These are phyloP conservation scores for Rhagium mordax DNA, from an alignment of 2,888 invertebrate species.

Conservation along the genomic window DNA sequence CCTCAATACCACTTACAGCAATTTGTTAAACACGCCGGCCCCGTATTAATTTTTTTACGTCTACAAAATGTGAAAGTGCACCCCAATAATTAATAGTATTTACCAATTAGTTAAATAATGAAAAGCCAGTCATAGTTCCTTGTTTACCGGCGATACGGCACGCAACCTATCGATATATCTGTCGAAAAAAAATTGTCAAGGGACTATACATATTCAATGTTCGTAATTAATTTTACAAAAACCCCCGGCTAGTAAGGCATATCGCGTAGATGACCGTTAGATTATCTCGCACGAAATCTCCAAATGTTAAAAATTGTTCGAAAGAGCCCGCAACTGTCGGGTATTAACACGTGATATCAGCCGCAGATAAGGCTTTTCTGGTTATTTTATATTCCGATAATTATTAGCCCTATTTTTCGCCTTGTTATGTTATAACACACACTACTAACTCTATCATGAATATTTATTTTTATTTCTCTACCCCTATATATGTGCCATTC, in stretches of 20 bases:
- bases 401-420: constrained; percentile 59
- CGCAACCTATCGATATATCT: constrained; percentile 43
- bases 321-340: constrained; percentile 60
- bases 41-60: background rate
- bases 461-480: constrained; percentile 40
- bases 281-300: constrained; percentile 64
- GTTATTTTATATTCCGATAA: constrained; percentile 61
- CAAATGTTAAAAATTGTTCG: constrained; percentile 64
- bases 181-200: constrained; percentile 51
- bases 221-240: constrained; percentile 59
- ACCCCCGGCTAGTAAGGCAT: constrained; percentile 50
- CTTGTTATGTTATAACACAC: constrained; percentile 47
- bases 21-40: background rate
- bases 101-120: constrained; percentile 41
- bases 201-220: constrained; percentile 52
- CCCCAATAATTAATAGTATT: constrained; percentile 37
- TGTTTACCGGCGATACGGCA: constrained; percentile 26
- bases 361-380: constrained; percentile 52
- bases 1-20: background rate
- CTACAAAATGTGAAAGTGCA: background rate
- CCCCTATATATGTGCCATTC: constrained; percentile 28
- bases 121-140: constrained; percentile 33
- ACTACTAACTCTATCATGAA: constrained; percentile 33
- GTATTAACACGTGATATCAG: constrained; percentile 62
- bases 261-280: constrained; percentile 59